These are phyloP conservation scores for Equus quagga DNA, from an alignment of 2,113 vertebrate species.

Conservation along the genomic window DNA sequence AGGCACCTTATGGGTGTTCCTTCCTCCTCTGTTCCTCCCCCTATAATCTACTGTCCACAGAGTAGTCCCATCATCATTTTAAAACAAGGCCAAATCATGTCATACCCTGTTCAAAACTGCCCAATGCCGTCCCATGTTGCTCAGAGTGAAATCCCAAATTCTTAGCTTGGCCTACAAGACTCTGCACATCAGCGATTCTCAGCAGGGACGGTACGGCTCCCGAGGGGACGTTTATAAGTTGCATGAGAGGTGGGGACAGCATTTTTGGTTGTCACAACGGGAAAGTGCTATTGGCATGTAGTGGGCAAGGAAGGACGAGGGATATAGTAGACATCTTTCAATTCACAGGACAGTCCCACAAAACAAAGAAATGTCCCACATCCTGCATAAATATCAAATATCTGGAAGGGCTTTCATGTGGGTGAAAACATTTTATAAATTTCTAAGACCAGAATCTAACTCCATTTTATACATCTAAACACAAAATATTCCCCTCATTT, in stretches of 20 bases:
- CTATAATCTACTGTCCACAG: background rate
- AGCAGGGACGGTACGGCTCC: background rate
- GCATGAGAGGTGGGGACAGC: background rate
- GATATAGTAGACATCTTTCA: background rate
- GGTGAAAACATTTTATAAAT: background rate
- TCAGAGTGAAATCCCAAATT: background rate
- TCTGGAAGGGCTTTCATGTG: background rate
- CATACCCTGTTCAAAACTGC: background rate
- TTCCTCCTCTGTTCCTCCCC: background rate
- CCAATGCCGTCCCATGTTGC: background rate
- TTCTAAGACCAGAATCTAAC: background rate
- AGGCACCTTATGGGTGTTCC: background rate
- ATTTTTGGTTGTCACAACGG: background rate
- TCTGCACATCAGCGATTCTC: background rate
- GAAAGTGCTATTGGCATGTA: background rate
- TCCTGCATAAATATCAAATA: background rate
- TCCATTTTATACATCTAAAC: background rate
- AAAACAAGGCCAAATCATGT: constrained; percentile 6
- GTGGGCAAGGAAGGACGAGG: background rate
- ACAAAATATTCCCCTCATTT: background rate
- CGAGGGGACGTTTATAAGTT: background rate
- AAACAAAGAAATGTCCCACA: background rate
- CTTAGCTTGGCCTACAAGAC: background rate
- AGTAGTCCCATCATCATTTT: background rate
- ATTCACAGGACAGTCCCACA: background rate